A percentile compares a stretch with the other conserved stretches of the same genome.
Conservation (phyloP, 1,140 invertebrate species). For the Campoletis sonorensis region DNA sequence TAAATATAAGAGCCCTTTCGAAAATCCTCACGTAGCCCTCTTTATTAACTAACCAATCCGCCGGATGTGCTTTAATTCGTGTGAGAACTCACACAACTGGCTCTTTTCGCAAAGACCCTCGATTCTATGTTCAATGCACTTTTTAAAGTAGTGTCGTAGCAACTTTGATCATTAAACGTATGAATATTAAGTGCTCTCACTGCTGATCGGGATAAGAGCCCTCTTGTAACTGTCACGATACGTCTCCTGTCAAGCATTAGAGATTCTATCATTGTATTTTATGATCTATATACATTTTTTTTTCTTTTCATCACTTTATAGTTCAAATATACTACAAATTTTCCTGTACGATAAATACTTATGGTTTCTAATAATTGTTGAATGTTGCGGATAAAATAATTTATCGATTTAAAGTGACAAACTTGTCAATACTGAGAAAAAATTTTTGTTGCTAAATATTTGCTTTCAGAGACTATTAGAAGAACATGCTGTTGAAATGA, state of each 20-base stretch:
- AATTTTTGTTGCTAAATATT: too few species aligned
- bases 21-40: slow-evolving; percentile 7
- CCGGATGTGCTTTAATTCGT: slow-evolving; percentile 35
- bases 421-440: too few species aligned
- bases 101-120: not conserved
- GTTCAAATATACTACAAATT: too few species aligned
- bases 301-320: too few species aligned
- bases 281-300: too few species aligned
- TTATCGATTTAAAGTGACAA: too few species aligned
- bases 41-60: not conserved
- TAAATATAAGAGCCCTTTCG: slow-evolving; percentile 39
- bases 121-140: not conserved
- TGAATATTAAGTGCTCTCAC: slow-evolving; percentile 27
- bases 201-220: not conserved
- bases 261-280: not conserved
- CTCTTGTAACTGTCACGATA: slow-evolving; percentile 6
- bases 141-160: not conserved
- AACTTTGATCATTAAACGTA: not conserved
- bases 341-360: too few species aligned
- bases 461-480: too few species aligned
- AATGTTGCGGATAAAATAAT: not conserved
- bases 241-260: not conserved
- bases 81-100: slow-evolving; percentile 48
- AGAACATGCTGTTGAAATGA: too few species aligned
- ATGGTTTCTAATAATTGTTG: too few species aligned